phyloP scores from a whole-genome alignment of 1,140 invertebrate genomes.

The Adelges cooleyi region DNA sequence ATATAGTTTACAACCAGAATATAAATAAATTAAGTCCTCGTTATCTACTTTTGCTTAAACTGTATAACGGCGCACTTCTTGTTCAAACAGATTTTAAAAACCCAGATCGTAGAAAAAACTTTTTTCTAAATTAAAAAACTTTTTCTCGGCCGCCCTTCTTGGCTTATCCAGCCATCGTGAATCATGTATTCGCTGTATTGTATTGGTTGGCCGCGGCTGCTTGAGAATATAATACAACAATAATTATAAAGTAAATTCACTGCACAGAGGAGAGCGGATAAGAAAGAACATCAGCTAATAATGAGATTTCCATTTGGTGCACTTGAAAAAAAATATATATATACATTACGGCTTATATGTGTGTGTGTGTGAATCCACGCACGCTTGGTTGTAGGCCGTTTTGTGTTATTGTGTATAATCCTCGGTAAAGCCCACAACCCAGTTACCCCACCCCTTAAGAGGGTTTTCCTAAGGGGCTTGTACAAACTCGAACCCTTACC shows the following conservation, averaged over 20 bases:
- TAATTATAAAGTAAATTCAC: no score
- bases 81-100: constrained; percentile 20
- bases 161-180: no score
- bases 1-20: no score
- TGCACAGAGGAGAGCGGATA: no score
- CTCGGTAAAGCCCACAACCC: neutral
- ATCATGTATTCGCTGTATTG: neutral
- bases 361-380: neutral
- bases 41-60: constrained; percentile 13
- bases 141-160: constrained; percentile 2
- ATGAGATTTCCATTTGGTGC: constrained; percentile 3
- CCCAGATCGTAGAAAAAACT: neutral
- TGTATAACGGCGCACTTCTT: constrained; percentile 7
- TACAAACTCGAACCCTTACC: constrained; percentile 3
- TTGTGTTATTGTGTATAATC: constrained; percentile 6
- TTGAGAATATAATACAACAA: neutral
- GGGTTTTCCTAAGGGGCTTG: constrained; percentile 10
- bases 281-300: neutral
- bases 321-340: neutral
- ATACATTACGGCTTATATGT: neutral
- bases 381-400: neutral
- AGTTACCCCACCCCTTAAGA: constrained; percentile 6
- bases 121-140: constrained; percentile 27
- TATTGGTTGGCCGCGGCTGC: neutral
- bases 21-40: constrained; percentile 16